Percentiles rank a stretch among this genome's conserved stretches.
Conservation (phyloP, 2,797 vertebrate genomes). For the Pteropus rufus region DNA sequence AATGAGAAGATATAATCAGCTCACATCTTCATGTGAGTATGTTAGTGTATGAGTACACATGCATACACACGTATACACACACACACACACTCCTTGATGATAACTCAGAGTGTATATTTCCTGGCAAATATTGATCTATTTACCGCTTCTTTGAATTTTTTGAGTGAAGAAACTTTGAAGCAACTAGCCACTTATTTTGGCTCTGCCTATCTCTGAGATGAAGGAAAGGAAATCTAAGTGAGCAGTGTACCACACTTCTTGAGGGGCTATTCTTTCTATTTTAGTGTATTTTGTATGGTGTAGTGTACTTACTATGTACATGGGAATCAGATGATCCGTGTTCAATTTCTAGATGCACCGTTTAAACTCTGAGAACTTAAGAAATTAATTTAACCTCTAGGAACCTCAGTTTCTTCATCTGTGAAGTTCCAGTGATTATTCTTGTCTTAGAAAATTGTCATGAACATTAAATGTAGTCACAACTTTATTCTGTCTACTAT, state of each 20-base stretch:
- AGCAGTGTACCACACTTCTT: background rate
- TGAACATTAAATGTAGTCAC: background rate
- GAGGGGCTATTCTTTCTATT: background rate
- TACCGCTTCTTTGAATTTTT: constrained; percentile 12
- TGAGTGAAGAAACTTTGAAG: background rate
- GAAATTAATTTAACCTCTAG: background rate
- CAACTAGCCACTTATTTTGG: background rate
- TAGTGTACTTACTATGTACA: background rate
- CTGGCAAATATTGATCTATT: background rate
- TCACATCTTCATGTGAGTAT: background rate
- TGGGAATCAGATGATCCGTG: background rate
- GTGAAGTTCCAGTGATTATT: background rate
- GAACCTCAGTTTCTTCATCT: background rate
- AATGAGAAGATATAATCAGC: background rate
- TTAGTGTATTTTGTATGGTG: background rate
- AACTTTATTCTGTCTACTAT: background rate
- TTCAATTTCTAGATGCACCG: background rate
- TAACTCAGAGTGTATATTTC: background rate
- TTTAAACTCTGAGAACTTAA: background rate
- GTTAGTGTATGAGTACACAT: background rate
- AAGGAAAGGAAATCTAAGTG: background rate
- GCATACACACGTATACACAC: background rate
- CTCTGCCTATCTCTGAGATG: background rate
- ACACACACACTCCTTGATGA: background rate
- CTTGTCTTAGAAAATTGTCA: background rate